These are phyloP conservation scores for Pseudomyrmex flavicornis DNA, from an alignment of 1,140 invertebrate genomes.

Conservation along the genomic window DNA sequence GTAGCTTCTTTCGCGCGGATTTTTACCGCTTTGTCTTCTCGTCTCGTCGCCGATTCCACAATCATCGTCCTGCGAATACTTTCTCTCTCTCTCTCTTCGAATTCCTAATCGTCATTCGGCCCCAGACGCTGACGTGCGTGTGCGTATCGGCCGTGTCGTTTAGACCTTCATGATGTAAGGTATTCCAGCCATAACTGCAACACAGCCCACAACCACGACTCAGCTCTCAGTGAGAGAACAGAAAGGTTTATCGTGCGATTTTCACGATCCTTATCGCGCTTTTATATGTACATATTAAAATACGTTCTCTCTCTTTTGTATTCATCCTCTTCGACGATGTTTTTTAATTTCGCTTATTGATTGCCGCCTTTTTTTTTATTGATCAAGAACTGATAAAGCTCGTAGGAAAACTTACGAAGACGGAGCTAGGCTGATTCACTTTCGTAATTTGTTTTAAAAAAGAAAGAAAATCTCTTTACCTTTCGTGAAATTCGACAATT, in stretches of 20 bases:
- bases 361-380: slow-evolving; percentile 15
- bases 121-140: slow-evolving; percentile 17
- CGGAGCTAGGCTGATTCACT: slow-evolving; percentile 26
- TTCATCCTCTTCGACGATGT: slow-evolving; percentile 24
- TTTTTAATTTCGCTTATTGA: too few species aligned
- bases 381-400: slow-evolving; percentile 50
- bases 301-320: not conserved
- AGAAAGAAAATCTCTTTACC: too few species aligned
- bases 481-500: not conserved
- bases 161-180: slow-evolving; percentile 84
- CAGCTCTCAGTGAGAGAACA: slow-evolving; percentile 69
- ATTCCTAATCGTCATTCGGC: slow-evolving; percentile 39
- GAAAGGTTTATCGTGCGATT: slow-evolving; percentile 61
- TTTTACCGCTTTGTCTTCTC: slow-evolving; percentile 23
- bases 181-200: slow-evolving; percentile 84
- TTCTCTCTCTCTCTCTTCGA: slow-evolving; percentile 42
- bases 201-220: slow-evolving; percentile 75
- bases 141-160: slow-evolving; percentile 27
- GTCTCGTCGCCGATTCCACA: slow-evolving; percentile 15
- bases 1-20: not conserved
- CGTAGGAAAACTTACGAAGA: slow-evolving; percentile 13
- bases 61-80: slow-evolving; percentile 18
- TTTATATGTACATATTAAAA: slow-evolving; percentile 20
- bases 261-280: slow-evolving; percentile 47
- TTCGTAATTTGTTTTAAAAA: not conserved